Base-by-base conservation (phyloP, 2,797 vertebrate species). In the Acipenser oxyrinchus region DNA sequence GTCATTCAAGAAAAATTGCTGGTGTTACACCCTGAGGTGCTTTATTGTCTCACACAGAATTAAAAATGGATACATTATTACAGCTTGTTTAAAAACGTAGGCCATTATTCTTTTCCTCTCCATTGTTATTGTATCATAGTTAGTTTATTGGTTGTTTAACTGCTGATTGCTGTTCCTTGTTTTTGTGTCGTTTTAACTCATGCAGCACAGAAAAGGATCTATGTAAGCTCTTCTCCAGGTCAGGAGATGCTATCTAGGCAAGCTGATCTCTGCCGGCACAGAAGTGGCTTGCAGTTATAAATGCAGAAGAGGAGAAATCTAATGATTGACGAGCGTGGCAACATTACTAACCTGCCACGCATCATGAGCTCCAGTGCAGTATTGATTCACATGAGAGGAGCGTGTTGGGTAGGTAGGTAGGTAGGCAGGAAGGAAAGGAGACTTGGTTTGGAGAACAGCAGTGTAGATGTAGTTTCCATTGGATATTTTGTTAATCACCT, bases 311-410 rank as follows among this genome's bases (percentile, higher is more conserved):
- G 58, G 64, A 55, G 52, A 37, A 37, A 51, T 68, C 48, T 49
- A 13, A 15, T 51, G 49, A 65, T 66, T 69, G 67, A 66, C 66
- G 68, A 13, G 23, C 23, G 4, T 37, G 2, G 12, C 63, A 59
- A 62, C 62, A 51, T 68, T 57, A 53, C 53, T 55, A 51, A 15
- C 8, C 13, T 53, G 15, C 55, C 6, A 12, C 10, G 18, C n/a
- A 62, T 60, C 66, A 51, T 0, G 53, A 60, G 12, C 62, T 52
- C 62, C n/a, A 18, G 15, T 64, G 60, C 60, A 58, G 55, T 53
- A 8, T 8, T 53, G 51, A 53, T 53, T 53, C 53, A 69, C 72
- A 68, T 60, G 15, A 70, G 73, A 69, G 69, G 72, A 70, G 62
- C 66, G 69, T 73, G 74, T 67, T 60, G 64, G 63, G 63, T 48